Conservation (phyloP, 2,113 vertebrate genomes). For the Apodemus sylvaticus region DNA sequence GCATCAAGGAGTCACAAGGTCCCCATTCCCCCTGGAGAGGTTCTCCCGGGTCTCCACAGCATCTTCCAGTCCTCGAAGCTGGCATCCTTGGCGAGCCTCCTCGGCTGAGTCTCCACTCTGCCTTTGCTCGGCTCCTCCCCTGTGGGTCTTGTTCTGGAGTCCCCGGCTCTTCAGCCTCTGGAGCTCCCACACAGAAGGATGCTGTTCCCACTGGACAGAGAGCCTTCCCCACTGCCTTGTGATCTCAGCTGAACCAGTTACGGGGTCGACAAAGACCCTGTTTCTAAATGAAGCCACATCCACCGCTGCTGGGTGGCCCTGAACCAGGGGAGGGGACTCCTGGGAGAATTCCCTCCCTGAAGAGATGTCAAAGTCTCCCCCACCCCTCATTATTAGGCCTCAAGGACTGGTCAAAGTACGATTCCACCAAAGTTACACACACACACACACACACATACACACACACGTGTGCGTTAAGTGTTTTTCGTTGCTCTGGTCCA, state of each 20-base stretch:
- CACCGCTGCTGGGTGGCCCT: background rate
- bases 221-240: background rate
- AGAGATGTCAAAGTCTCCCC: background rate
- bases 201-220: fast-evolving
- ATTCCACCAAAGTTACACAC: background rate
- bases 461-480: too few relatives aligned
- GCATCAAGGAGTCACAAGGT: fast-evolving
- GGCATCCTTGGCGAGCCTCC: background rate
- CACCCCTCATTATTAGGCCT: background rate
- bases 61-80: fast-evolving
- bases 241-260: background rate
- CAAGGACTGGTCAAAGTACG: too few relatives aligned
- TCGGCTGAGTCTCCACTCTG: fast-evolving
- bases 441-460: too few relatives aligned
- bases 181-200: background rate
- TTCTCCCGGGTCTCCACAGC: too few relatives aligned
- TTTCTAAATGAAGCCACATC: background rate
- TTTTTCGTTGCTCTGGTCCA: background rate
- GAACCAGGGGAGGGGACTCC: background rate
- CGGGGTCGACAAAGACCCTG: background rate
- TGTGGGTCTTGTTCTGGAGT: background rate
- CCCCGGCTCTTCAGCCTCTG: too few relatives aligned
- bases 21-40: fast-evolving
- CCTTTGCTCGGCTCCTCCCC: background rate
- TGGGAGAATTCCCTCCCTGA: background rate